These are phyloP conservation scores for Cerastis rubricosa DNA, from an alignment of 2,888 invertebrate genomes.

Conservation along the genomic window DNA sequence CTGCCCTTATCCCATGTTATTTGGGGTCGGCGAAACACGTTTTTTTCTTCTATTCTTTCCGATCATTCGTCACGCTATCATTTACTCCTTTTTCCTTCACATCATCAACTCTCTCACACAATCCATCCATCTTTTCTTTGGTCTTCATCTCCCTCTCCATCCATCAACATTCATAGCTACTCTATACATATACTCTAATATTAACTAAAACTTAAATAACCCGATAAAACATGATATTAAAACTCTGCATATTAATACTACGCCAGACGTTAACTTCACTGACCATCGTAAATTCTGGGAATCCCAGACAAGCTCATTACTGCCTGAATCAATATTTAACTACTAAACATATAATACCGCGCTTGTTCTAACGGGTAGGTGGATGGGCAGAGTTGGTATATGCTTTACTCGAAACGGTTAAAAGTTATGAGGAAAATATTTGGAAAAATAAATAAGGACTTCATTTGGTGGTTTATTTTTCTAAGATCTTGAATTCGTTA, in stretches of 20 bases:
- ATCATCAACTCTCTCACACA: no score
- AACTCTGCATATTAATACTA: conserved; percentile 7
- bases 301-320: conserved; percentile 47
- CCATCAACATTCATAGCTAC: neutral
- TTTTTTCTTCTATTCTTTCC: no score
- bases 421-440: conserved; percentile 1
- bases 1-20: no score
- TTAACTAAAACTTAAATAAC: conserved; percentile 12
- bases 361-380: conserved; percentile 20
- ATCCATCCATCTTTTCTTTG: no score
- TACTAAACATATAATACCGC: conserved; percentile 2
- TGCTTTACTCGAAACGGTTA: conserved; percentile 12
- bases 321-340: conserved; percentile 36
- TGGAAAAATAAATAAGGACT: neutral
- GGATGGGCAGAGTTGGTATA: conserved; percentile 2
- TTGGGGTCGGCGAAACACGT: no score
- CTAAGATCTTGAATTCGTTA: neutral
- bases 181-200: no score
- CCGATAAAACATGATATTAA: neutral
- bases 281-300: conserved; percentile 41
- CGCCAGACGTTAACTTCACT: conserved; percentile 42
- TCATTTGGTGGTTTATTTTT: neutral
- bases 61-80: no score
- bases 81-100: no score
- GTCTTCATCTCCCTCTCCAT: no score